Conservation (phyloP, 2,113 vertebrate species). For the Zosterops pallidus region DNA sequence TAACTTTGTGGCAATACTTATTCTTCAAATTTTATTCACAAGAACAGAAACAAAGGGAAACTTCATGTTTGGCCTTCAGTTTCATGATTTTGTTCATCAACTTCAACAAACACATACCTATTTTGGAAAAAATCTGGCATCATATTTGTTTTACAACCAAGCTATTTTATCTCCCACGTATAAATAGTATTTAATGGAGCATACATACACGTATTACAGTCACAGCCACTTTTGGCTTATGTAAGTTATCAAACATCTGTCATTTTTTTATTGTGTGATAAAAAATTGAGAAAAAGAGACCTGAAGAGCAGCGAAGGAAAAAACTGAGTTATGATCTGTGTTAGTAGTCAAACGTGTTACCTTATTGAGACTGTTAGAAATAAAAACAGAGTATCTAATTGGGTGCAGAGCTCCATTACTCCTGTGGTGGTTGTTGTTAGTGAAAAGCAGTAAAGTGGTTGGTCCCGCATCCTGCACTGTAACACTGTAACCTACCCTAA, state of each 20-base stretch:
- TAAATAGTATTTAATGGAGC: not conserved
- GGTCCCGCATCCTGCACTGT: constrained; percentile 60
- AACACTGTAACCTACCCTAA: constrained; percentile 76
- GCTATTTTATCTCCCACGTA: not conserved
- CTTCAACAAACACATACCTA: not conserved
- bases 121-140: not conserved
- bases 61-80: not conserved
- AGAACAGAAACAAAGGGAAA: not conserved
- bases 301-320: constrained; percentile 34
- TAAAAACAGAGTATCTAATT: constrained; percentile 49
- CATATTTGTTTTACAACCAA: not conserved
- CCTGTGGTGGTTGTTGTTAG: constrained; percentile 63
- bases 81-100: not conserved
- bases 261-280: not conserved
- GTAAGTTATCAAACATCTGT: not conserved
- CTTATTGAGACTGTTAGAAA: constrained; percentile 63
- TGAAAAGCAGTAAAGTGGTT: constrained; percentile 66
- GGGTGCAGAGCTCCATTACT: constrained; percentile 55
- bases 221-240: not conserved
- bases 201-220: not conserved
- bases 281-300: constrained; percentile 36
- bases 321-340: constrained; percentile 30
- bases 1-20: not conserved
- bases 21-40: not conserved
- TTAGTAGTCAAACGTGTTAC: constrained; percentile 63